These are phyloP conservation scores for Drosophila obscura DNA, from an alignment of 1,140 invertebrate genomes.

Conservation along the genomic window DNA sequence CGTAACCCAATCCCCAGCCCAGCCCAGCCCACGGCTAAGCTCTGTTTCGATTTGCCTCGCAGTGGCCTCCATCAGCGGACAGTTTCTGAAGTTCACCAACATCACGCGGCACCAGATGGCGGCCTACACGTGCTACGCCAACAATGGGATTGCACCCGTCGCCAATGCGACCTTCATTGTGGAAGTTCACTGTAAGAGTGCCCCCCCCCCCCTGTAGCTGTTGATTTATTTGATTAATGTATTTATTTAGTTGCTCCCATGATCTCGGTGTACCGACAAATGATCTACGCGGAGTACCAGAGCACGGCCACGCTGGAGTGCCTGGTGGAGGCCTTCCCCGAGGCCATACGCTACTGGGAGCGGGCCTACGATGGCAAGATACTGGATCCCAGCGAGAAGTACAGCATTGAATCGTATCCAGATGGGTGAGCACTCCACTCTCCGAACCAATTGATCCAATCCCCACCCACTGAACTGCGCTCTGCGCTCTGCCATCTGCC, in stretches of 20 bases:
- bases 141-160: slow-evolving; percentile 93
- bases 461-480: too few species aligned
- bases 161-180: slow-evolving; percentile 91
- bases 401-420: slow-evolving; percentile 87
- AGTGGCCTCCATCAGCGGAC: slow-evolving; percentile 89
- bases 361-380: slow-evolving; percentile 89
- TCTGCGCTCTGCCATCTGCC: too few species aligned
- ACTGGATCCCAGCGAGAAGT: slow-evolving; percentile 88
- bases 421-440: slow-evolving; percentile 70
- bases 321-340: slow-evolving; percentile 93
- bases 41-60: not conserved
- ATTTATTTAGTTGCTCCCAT: slow-evolving; percentile 89
- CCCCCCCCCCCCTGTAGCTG: too few species aligned
- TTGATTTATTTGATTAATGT: slow-evolving; percentile 46
- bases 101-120: slow-evolving; percentile 94
- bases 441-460: too few species aligned
- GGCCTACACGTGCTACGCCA: slow-evolving; percentile 92
- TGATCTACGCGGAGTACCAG: slow-evolving; percentile 89
- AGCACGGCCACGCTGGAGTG: slow-evolving; percentile 91
- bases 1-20: too few species aligned
- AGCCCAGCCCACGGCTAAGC: too few species aligned
- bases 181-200: slow-evolving; percentile 93
- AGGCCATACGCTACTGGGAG: slow-evolving; percentile 94
- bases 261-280: slow-evolving; percentile 90
- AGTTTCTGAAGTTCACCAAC: slow-evolving; percentile 90